Evolutionary conservation across 1,140 invertebrate genomes (phyloP).

Genomic region (Drosophila rhopaloa): DNA sequence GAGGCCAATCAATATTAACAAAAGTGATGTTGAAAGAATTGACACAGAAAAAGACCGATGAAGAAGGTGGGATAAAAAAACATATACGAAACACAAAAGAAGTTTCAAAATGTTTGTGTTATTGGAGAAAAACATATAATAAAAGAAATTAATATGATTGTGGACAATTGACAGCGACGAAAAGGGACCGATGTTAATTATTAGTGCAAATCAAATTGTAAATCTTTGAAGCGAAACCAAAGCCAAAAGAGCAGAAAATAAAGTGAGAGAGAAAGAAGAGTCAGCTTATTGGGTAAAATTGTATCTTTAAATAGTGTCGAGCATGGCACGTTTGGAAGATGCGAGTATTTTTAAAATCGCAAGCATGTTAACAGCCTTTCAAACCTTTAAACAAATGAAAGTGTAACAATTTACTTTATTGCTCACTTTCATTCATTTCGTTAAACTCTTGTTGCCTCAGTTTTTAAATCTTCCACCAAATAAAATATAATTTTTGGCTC

Average conservation of each 20-base stretch:
- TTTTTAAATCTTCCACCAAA: no score
- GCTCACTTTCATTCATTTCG: no score
- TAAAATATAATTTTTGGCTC: no score
- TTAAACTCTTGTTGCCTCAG: no score
- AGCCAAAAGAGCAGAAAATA: neutral
- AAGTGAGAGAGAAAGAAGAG: neutral
- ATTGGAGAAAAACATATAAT: constrained; percentile 16
- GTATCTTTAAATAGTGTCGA: neutral
- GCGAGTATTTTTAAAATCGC: neutral
- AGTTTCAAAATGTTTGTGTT: constrained; percentile 46
- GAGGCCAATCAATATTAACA: constrained; percentile 15
- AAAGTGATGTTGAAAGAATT: constrained; percentile 35
- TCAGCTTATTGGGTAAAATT: constrained; percentile 17
- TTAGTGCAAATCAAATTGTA: constrained; percentile 37
- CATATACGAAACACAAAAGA: constrained; percentile 3
- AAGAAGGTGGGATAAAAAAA: constrained; percentile 9
- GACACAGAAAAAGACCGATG: constrained; percentile 35
- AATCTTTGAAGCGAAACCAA: constrained; percentile 24
- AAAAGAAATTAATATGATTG: constrained; percentile 34
- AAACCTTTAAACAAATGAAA: no score
- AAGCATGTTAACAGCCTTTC: neutral
- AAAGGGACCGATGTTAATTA: constrained; percentile 22
- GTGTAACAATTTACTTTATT: no score
- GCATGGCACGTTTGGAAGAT: neutral
- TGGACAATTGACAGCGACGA: constrained; percentile 8